phyloP scores from a whole-genome alignment of 2,888 invertebrate species.

The Pristionchus arcanus region DNA sequence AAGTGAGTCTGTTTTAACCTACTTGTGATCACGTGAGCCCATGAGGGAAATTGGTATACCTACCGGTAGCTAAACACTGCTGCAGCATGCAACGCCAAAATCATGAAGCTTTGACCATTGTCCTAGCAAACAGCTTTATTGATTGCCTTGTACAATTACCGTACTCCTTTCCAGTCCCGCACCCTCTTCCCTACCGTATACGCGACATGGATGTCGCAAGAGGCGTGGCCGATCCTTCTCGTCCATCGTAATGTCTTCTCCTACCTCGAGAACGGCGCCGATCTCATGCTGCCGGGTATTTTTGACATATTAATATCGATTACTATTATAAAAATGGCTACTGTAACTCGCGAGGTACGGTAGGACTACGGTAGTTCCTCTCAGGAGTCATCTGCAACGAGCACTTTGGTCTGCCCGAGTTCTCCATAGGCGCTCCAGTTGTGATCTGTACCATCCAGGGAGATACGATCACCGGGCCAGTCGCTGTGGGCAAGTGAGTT shows the following conservation, averaged over 20 bases:
- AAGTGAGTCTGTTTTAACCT: background rate
- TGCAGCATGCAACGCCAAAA: background rate
- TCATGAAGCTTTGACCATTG: no score
- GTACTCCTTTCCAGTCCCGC: background rate
- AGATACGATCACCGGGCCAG: conserved; percentile 65
- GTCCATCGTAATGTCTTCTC: conserved; percentile 68
- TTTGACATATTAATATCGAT: background rate
- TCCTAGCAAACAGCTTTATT: background rate
- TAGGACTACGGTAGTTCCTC: background rate
- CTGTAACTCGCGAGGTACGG: background rate
- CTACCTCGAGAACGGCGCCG: conserved; percentile 75
- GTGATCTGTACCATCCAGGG: conserved; percentile 60
- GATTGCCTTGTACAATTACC: background rate
- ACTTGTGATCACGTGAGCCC: background rate
- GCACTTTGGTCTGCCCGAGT: conserved; percentile 61
- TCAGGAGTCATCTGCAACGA: conserved; percentile 61
- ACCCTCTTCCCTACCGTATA: conserved; percentile 63
- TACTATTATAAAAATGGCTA: background rate
- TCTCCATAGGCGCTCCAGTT: conserved; percentile 66
- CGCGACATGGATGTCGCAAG: conserved; percentile 66
- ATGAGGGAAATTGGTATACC: no score
- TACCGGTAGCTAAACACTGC: background rate
- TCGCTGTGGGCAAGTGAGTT: conserved; percentile 69
- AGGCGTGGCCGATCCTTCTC: conserved; percentile 67
- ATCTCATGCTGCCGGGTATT: conserved; percentile 76